Evolutionary conservation across 2,888 invertebrate genomes (phyloP).

Genomic region (Lysandra bellargus): DNA sequence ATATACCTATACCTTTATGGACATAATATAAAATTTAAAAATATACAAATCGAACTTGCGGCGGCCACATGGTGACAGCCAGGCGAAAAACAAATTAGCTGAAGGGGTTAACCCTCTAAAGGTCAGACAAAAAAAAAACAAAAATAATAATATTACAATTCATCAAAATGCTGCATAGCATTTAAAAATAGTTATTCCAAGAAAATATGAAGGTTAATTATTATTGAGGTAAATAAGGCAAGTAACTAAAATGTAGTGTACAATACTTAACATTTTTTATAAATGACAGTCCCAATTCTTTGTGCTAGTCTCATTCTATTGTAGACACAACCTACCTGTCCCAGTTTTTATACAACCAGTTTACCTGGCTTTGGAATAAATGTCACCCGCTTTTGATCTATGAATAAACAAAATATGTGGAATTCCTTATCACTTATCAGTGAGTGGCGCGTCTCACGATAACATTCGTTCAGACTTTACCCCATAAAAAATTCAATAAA

Average conservation of each 20-base stretch:
- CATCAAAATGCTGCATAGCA: no score
- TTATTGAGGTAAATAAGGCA: neutral
- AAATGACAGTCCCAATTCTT: neutral
- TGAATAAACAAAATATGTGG: slow-evolving; percentile 3
- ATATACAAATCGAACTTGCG: neutral
- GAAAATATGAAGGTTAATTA: neutral
- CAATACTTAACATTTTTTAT: neutral
- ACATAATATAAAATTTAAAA: neutral
- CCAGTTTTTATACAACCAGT: slow-evolving; percentile 10
- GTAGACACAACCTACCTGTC: neutral
- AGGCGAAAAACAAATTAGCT: neutral
- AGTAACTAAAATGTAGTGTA: neutral
- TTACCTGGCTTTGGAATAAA: slow-evolving; percentile 7
- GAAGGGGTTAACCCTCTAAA: neutral
- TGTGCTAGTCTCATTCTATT: neutral
- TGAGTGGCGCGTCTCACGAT: neutral
- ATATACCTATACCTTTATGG: no score
- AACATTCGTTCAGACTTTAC: neutral
- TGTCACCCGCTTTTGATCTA: slow-evolving; percentile 4
- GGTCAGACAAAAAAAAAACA: no score
- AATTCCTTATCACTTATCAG: slow-evolving; percentile 27
- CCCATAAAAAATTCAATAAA: neutral
- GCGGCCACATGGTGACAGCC: neutral
- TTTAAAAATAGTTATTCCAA: no score
- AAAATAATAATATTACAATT: no score